Base-by-base conservation (phyloP, 2,888 invertebrate genomes). In the Troides oblongomaculatus region DNA sequence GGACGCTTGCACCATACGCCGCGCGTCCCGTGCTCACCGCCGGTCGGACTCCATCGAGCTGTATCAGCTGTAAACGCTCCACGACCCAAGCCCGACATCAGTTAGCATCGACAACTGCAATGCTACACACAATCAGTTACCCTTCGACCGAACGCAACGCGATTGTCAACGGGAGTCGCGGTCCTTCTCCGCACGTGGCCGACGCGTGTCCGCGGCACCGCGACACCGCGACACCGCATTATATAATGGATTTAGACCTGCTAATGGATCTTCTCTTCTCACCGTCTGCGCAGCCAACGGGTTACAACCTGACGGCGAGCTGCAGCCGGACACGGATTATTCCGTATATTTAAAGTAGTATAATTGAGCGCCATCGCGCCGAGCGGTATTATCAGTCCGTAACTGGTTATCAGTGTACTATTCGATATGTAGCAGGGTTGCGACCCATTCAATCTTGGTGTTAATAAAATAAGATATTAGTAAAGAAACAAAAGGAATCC, bases 1-100 rank as follows among this genome's bases (percentile, higher is more conserved):
- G 88, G 89, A 87, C 80, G 83, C 79, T 73, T 83, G 84, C 78
- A 76, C 84, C 64, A 73, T 78, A 56, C 84, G 86, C 76, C 88
- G 87, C 72, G 75, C 86, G 73, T 85, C 90, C 86, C 89, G 82
- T 72, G 77, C 84, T 73, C 84, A 77, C 64, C 84, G 81, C 43
- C 69, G 79, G 72, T 83, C 86, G 64, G 79, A 78, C 74, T 82
- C 83, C 18, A 78, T 88, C 43, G 89, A 90, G 59, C 81, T 90
- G 3, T 89, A 89, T 75, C 87, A 90, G 74, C 81, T 90, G 77
- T 90, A 86, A 86, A 75, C 56, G 7, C 56, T n/a, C 0, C 46
- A 14, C 2, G 12, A 46, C 46, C 14, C 12, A 46, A 46, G 46
- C 14, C 46, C 46, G 46, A 46, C 10, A 46, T 14, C 14, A 46